A percentile compares a stretch with the other conserved stretches of the same genome.
These are phyloP conservation scores for Papilio helenus DNA, from an alignment of 1,140 invertebrate species.

Conservation along the genomic window DNA sequence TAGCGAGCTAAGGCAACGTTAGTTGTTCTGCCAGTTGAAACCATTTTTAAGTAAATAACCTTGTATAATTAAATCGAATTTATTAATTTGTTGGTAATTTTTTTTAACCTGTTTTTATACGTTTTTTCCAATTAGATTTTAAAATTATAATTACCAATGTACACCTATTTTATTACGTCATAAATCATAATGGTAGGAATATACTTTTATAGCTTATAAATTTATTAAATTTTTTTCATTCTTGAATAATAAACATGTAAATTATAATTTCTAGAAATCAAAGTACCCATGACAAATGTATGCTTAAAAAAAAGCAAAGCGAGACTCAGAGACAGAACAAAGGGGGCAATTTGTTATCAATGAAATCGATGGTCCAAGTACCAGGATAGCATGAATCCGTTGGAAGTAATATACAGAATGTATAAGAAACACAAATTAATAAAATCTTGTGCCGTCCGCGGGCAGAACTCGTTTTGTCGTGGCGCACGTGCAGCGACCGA, in stretches of 20 bases:
- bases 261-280: slow-evolving; percentile 38
- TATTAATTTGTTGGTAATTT: no score
- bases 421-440: slow-evolving; percentile 79
- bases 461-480: slow-evolving; percentile 72
- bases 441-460: slow-evolving; percentile 71
- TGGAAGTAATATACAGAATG: slow-evolving; percentile 65
- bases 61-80: no score
- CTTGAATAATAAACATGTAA: slow-evolving; percentile 29
- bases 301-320: slow-evolving; percentile 45
- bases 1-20: slow-evolving; percentile 15
- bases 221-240: no score
- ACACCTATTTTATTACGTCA: not conserved
- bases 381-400: slow-evolving; percentile 60
- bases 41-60: not conserved
- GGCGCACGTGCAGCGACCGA: slow-evolving; percentile 77
- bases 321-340: slow-evolving; percentile 65
- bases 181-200: no score
- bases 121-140: no score
- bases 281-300: slow-evolving; percentile 55
- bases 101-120: no score
- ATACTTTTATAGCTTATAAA: no score
- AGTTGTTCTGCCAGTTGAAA: slow-evolving; percentile 18
- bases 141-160: not conserved
- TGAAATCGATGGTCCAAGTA: slow-evolving; percentile 67
- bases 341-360: slow-evolving; percentile 78